Conservation (phyloP, 1,140 invertebrate genomes). For the Eumaeus atala region DNA sequence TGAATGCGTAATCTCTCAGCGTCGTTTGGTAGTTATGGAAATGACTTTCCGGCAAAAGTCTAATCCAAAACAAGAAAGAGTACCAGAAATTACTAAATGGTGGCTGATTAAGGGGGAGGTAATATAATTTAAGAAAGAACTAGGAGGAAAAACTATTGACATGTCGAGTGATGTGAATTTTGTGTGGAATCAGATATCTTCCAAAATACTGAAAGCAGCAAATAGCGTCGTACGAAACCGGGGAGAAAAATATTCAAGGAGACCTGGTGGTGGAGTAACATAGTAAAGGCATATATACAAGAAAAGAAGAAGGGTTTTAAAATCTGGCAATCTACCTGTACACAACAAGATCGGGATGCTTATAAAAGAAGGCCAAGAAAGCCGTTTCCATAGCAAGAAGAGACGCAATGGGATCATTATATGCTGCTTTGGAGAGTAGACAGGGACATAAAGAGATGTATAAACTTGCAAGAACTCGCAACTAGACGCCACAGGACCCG, state of each 20-base stretch:
- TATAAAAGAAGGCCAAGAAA: no score
- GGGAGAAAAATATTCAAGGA: constrained; percentile 1
- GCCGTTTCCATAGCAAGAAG: no score
- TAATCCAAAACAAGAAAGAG: background rate
- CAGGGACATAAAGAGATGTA: no score
- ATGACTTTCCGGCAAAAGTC: background rate
- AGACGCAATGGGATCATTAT: no score
- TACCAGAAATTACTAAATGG: constrained; percentile 7
- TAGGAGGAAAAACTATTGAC: background rate
- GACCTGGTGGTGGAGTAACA: background rate
- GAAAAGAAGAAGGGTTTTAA: no score
- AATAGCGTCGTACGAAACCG: constrained; percentile 4
- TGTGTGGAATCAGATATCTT: background rate
- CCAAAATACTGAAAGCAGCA: background rate
- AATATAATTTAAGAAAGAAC: background rate
- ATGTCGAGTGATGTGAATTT: background rate
- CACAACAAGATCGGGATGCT: no score
- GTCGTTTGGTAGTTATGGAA: background rate
- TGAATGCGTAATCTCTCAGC: constrained; percentile 1
- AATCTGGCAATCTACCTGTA: no score
- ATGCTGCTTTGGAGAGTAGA: no score
- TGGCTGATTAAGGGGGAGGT: background rate
- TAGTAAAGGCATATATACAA: no score
- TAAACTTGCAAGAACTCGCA: no score
- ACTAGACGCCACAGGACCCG: no score